Evolutionary conservation across 2,113 vertebrate genomes (phyloP).

Genomic region (Chelonoidis abingdonii): DNA sequence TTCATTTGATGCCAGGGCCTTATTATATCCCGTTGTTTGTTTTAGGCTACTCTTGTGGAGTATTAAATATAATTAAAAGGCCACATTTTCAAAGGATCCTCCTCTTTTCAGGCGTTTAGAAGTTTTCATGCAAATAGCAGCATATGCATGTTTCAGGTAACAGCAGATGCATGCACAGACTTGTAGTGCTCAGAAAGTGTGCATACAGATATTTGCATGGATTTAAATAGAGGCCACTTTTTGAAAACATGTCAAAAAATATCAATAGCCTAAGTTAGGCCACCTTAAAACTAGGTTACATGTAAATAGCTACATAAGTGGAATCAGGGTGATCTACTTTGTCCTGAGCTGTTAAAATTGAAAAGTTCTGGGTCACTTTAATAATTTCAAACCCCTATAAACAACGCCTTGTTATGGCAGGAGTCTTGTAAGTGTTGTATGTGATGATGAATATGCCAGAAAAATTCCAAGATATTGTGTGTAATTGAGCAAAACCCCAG

Average conservation of each 20-base stretch:
- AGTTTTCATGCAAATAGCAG: neutral
- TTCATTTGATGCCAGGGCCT: neutral
- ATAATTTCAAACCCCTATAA: neutral
- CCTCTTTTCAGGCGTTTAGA: neutral
- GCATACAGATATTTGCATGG: neutral
- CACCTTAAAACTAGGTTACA: neutral
- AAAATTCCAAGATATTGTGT: neutral
- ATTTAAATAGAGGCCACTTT: rapidly evolving
- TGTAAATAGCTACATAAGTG: rapidly evolving
- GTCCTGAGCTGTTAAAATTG: rapidly evolving
- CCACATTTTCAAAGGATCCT: neutral
- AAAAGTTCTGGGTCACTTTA: neutral
- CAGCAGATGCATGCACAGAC: neutral
- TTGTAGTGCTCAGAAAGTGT: neutral
- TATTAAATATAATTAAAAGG: slow-evolving; percentile 8
- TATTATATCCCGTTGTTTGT: neutral
- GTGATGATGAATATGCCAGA: neutral
- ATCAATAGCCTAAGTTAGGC: neutral
- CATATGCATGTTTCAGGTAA: neutral
- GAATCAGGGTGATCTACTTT: neutral
- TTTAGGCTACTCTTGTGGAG: neutral
- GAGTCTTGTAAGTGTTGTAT: neutral
- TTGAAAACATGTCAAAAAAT: neutral
- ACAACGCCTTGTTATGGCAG: neutral
- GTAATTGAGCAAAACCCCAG: neutral